Evolutionary conservation across 2,113 vertebrate genomes (phyloP).

Genomic region (Chamaetylas fuelleborni): DNA sequence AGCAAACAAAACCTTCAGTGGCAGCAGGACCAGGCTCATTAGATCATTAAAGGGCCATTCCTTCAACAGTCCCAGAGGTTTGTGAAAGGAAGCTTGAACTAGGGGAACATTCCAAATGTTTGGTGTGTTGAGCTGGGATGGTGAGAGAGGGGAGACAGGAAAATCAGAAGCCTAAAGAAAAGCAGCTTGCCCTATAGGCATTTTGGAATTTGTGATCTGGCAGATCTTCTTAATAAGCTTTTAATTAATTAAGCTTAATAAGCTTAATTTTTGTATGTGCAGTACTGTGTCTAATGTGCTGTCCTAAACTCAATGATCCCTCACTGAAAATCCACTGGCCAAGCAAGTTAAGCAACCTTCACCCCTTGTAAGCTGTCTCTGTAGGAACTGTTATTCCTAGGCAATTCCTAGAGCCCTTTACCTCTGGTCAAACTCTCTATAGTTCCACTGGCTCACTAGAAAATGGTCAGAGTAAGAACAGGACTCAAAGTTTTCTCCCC

Average conservation of each 20-base stretch:
- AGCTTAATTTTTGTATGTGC: neutral
- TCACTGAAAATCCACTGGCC: neutral
- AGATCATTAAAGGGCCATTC: neutral
- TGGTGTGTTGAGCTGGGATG: neutral
- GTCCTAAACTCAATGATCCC: neutral
- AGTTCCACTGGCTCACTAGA: neutral
- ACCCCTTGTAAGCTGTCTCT: neutral
- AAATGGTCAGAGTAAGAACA: neutral
- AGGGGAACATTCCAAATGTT: neutral
- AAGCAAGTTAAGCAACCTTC: neutral
- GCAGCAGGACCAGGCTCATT: neutral
- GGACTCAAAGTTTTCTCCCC: neutral
- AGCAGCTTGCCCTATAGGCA: neutral
- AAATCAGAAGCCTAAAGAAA: neutral
- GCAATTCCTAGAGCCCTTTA: neutral
- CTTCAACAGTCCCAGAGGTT: neutral
- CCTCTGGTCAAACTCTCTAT: neutral
- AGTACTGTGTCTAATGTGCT: neutral
- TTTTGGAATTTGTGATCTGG: neutral
- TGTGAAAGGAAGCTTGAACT: neutral
- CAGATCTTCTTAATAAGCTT: neutral
- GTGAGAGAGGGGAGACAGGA: neutral
- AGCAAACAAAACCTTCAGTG: neutral
- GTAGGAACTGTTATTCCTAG: neutral
- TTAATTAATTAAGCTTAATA: too few relatives aligned